A percentile compares a stretch with the other conserved stretches of the same genome.
phyloP scores from a whole-genome alignment of 1,140 invertebrate genomes.

The Stenopsyche tienmushanensis region DNA sequence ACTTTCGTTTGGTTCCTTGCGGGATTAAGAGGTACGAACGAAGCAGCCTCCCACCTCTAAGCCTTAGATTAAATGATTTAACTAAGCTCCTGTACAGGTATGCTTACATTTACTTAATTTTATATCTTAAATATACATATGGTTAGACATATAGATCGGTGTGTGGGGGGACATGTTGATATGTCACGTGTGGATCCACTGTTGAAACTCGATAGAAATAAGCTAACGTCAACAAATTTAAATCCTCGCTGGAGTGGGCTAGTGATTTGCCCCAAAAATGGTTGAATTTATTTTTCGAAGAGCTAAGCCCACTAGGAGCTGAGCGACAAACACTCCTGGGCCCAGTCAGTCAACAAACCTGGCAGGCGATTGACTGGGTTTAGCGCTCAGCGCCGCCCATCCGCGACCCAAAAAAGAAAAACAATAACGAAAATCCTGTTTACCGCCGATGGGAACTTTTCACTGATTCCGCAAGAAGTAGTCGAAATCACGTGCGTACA shows the following conservation, averaged over 20 bases:
- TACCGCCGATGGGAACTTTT: constrained; percentile 36
- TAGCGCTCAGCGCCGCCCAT: constrained; percentile 23
- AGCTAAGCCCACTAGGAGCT: not conserved
- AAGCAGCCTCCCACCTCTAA: constrained; percentile 26
- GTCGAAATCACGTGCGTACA: constrained; percentile 40
- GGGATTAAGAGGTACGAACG: constrained; percentile 33
- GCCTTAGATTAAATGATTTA: constrained; percentile 33
- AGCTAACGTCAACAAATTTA: constrained; percentile 9
- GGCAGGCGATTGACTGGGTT: constrained; percentile 35
- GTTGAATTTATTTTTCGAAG: constrained; percentile 22
- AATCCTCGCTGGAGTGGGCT: not conserved
- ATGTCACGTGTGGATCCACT: not conserved
- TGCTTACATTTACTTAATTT: constrained; percentile 4
- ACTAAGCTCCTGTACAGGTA: constrained; percentile 15
- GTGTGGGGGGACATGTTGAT: not conserved
- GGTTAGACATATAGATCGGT: not conserved
- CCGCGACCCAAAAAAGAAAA: constrained; percentile 32
- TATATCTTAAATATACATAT: not conserved
- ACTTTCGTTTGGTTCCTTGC: constrained; percentile 36
- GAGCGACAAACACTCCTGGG: constrained; percentile 9
- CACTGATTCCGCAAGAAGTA: constrained; percentile 29
- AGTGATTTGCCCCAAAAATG: not conserved
- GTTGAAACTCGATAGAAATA: constrained; percentile 14
- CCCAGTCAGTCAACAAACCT: constrained; percentile 25
- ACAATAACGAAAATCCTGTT: constrained; percentile 39